phyloP scores from a whole-genome alignment of 2,888 invertebrate species.

The Nemotelus nigrinus region DNA sequence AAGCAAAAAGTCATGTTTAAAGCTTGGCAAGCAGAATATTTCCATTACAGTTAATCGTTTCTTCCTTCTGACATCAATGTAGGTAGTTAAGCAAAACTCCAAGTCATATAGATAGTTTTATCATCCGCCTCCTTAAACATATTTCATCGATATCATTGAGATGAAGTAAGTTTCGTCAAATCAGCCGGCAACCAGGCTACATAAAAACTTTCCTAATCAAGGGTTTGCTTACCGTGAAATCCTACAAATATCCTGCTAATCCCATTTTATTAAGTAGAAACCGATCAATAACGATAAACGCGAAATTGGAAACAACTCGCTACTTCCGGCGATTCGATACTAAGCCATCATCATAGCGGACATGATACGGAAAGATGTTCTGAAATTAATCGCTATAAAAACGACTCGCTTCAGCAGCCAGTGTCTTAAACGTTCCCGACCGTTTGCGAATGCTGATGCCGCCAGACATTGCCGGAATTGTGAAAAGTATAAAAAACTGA shows the following conservation, averaged over 20 bases:
- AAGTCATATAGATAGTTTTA: too few relatives aligned
- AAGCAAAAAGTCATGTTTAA: too few relatives aligned
- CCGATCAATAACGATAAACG: conserved; percentile 36
- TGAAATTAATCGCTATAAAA: conserved; percentile 37
- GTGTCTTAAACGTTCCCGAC: conserved; percentile 5
- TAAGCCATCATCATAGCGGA: background rate
- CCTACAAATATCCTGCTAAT: conserved; percentile 15
- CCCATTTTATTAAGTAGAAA: conserved; percentile 37
- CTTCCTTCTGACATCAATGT: too few relatives aligned
- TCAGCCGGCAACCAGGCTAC: too few relatives aligned
- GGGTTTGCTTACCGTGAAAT: background rate
- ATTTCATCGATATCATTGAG: too few relatives aligned
- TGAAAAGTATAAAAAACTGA: conserved; percentile 44
- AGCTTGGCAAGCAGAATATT: too few relatives aligned
- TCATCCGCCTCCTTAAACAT: too few relatives aligned
- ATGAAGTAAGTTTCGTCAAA: too few relatives aligned
- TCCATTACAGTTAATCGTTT: too few relatives aligned
- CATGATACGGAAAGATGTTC: conserved; percentile 8
- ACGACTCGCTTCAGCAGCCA: background rate
- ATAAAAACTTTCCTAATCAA: conserved; percentile 39
- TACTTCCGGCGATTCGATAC: background rate
- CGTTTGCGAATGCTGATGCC: background rate
- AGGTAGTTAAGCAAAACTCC: too few relatives aligned
- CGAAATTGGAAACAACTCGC: conserved; percentile 37
- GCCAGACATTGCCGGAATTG: conserved; percentile 36